Percentiles rank a stretch among this genome's conserved stretches.
phyloP scores from a whole-genome alignment of 2,113 vertebrate genomes.

The Melospiza georgiana region DNA sequence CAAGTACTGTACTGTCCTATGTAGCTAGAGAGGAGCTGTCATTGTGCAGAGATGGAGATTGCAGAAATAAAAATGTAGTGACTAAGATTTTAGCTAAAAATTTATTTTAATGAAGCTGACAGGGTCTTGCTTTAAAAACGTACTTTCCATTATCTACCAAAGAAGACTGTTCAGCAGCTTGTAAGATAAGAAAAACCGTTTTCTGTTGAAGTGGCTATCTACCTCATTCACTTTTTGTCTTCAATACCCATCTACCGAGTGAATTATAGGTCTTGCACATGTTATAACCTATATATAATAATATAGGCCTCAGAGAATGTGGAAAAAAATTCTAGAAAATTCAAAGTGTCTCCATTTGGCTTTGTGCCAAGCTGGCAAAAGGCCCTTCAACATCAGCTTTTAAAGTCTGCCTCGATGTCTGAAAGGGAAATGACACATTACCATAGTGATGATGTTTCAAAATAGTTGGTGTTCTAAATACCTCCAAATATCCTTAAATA shows the following conservation, averaged over 20 bases:
- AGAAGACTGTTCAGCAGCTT: not conserved
- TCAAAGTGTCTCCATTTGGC: not conserved
- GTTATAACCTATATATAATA: not conserved
- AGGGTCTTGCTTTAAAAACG: not conserved
- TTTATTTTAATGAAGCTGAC: not conserved
- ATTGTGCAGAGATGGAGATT: not conserved
- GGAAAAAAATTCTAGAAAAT: not conserved
- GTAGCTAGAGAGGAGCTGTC: not conserved
- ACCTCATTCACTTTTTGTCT: not conserved
- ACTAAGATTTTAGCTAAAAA: not conserved
- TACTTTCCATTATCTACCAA: not conserved
- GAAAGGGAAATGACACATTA: not conserved
- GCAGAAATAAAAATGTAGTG: not conserved
- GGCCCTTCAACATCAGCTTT: not conserved
- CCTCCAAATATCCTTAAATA: not conserved
- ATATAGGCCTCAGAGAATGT: not conserved
- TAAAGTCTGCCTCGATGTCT: not conserved
- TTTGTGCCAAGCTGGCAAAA: not conserved
- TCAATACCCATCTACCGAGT: not conserved
- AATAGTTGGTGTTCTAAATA: not conserved
- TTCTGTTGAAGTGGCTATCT: not conserved
- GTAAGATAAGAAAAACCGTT: not conserved
- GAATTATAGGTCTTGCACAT: not conserved
- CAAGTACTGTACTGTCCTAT: not conserved
- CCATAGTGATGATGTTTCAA: not conserved